Conservation (phyloP, 2,113 vertebrate species). For the Microtus pennsylvanicus region DNA sequence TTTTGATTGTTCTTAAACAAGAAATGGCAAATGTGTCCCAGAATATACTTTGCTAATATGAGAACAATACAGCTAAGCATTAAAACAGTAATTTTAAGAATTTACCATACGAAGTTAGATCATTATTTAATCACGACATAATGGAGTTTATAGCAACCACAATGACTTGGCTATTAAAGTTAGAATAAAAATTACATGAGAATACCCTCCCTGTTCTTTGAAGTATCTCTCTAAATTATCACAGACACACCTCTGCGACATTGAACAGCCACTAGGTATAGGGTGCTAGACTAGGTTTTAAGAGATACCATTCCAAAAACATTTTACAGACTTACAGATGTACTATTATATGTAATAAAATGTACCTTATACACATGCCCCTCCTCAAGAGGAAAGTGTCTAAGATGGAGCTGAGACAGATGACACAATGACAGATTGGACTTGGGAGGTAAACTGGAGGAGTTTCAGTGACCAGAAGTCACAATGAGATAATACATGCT, state of each 20-base stretch:
- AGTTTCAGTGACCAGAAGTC: background rate
- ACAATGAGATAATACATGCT: background rate
- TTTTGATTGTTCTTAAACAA: slow-evolving; percentile 25
- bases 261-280: background rate
- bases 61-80: background rate
- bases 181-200: background rate
- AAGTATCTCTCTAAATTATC: background rate
- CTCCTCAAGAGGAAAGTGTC: background rate
- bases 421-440: background rate
- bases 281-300: background rate
- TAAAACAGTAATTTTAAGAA: slow-evolving; percentile 53
- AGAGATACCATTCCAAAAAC: background rate
- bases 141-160: slow-evolving; percentile 20
- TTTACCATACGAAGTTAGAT: slow-evolving; percentile 20
- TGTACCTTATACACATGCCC: background rate
- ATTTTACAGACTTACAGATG: background rate
- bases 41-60: background rate
- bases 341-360: background rate
- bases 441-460: background rate
- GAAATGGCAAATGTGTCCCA: slow-evolving; percentile 47
- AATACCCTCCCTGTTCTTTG: background rate
- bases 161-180: slow-evolving; percentile 31
- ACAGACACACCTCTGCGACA: background rate
- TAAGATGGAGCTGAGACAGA: background rate
- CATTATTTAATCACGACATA: slow-evolving; percentile 38